Base-by-base conservation (phyloP, 1,140 invertebrate species). In the Asbolus verrucosus region DNA sequence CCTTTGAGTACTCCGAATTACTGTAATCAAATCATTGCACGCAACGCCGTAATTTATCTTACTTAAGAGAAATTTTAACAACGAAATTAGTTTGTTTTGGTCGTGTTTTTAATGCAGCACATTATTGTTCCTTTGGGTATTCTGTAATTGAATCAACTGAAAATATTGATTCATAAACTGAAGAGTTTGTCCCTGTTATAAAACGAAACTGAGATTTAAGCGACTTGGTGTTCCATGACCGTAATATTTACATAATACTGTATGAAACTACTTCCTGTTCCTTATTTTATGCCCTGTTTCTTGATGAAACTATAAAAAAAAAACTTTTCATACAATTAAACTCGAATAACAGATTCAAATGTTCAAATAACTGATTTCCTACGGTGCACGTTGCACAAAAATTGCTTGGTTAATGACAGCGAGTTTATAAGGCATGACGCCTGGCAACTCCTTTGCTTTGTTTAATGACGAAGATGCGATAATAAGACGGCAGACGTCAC, bases 1-100 rank as follows among this genome's bases (percentile, higher is more conserved):
- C 46, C 46, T 54, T 54, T 54, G 46, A 54, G 46, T 54, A 54
- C 46, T 54, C 27, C 54, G 41, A 71, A 73, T 71, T 73, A 71
- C 43, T 27, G 65, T 67, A 71, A 71, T 70, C 69, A 43, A 67
- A 73, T 59, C 46, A 71, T 54, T 41, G 63, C 72, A 73, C 72
- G 72, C 72, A 39, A 73, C 70, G 30, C 36, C 18, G 62, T 66
- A 71, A 73, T 73, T 73, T 73, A 65, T 73, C 72, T 73, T 65
- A 67, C 69, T 73, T 69, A 33, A 61, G 46, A 61, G 59, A 69
- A 67, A 67, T 54, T 66, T 67, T 67, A 15, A 67, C 65, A 38
- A 19, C 11, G 46, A 63, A 27, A 41, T 38, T 63, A 39, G 61
- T 39, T 63, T 63, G 61, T 27, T 63, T 63, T 54, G 46, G 46